These are phyloP conservation scores for Champsocephalus gunnari DNA, from an alignment of 2,797 vertebrate species.

Conservation along the genomic window DNA sequence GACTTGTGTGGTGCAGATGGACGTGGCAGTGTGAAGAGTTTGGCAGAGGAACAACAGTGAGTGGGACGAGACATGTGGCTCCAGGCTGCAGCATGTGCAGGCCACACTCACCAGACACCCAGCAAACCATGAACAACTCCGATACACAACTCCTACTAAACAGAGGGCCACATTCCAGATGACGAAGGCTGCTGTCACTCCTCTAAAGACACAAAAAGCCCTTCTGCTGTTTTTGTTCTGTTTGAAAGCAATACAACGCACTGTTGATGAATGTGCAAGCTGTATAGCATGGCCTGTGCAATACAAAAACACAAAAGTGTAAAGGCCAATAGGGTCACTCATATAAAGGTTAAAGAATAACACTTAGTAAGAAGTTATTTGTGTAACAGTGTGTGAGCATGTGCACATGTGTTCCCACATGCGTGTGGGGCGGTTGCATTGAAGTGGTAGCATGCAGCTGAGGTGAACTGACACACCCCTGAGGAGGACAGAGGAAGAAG, in stretches of 20 bases:
- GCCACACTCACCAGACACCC: slow-evolving; percentile 55
- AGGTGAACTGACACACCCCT: slow-evolving; percentile 57
- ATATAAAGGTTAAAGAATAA: slow-evolving; percentile 21
- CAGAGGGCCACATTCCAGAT: slow-evolving; percentile 36
- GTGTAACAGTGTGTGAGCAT: slow-evolving; percentile 7
- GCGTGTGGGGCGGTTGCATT: slow-evolving; percentile 24
- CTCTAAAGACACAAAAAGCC: neutral
- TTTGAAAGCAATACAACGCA: neutral
- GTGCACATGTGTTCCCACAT: slow-evolving; percentile 24
- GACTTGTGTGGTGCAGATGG: slow-evolving; percentile 50
- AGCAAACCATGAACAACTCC: slow-evolving; percentile 46
- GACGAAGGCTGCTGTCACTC: slow-evolving; percentile 22
- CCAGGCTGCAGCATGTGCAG: slow-evolving; percentile 58
- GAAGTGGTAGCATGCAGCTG: slow-evolving; percentile 34
- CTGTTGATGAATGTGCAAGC: neutral
- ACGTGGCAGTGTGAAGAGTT: slow-evolving; percentile 50
- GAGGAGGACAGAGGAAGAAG: slow-evolving; percentile 55
- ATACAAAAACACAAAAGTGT: slow-evolving; percentile 19
- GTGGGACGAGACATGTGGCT: slow-evolving; percentile 64
- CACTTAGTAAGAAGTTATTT: slow-evolving; percentile 9
- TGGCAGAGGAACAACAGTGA: slow-evolving; percentile 48
- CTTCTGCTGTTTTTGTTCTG: slow-evolving; percentile 7
- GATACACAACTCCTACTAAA: slow-evolving; percentile 54
- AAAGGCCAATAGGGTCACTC: slow-evolving; percentile 19
- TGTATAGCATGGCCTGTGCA: neutral